A percentile compares a stretch with the other conserved stretches of the same genome.
Evolutionary conservation across 2,888 invertebrate genomes (phyloP).

Genomic region (Cenopis cana): DNA sequence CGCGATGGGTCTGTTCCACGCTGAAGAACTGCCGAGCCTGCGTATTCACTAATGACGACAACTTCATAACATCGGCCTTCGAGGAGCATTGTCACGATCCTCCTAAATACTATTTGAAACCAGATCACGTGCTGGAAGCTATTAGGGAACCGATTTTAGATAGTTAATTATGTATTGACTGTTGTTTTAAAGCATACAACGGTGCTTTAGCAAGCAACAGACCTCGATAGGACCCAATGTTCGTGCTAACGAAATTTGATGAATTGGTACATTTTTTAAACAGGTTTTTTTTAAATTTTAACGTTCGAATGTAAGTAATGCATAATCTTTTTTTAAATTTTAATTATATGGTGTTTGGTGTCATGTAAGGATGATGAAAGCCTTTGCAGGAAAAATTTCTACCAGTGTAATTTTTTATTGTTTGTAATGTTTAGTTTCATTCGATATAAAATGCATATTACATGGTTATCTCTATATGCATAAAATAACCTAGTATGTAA

Average conservation of each 20-base stretch:
- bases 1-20: constrained; percentile 77
- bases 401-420: constrained; percentile 2
- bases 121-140: constrained; percentile 68
- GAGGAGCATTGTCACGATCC: constrained; percentile 73
- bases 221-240: background rate
- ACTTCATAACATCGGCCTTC: constrained; percentile 64
- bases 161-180: background rate
- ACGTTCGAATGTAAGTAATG: background rate
- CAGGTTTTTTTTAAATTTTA: background rate
- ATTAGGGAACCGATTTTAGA: constrained; percentile 64
- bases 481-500: background rate
- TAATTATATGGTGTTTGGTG: constrained; percentile 13
- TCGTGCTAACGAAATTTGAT: too few relatives aligned
- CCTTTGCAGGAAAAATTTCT: background rate
- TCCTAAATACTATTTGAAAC: constrained; percentile 75
- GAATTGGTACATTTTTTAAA: too few relatives aligned
- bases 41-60: constrained; percentile 68
- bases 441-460: background rate
- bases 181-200: background rate
- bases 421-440: constrained; percentile 4
- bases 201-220: too few relatives aligned
- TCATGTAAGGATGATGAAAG: background rate
- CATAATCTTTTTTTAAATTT: background rate
- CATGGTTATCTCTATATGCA: background rate
- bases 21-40: constrained; percentile 72